These are phyloP conservation scores for Heliothis virescens DNA, from an alignment of 1,140 invertebrate genomes.

Conservation along the genomic window DNA sequence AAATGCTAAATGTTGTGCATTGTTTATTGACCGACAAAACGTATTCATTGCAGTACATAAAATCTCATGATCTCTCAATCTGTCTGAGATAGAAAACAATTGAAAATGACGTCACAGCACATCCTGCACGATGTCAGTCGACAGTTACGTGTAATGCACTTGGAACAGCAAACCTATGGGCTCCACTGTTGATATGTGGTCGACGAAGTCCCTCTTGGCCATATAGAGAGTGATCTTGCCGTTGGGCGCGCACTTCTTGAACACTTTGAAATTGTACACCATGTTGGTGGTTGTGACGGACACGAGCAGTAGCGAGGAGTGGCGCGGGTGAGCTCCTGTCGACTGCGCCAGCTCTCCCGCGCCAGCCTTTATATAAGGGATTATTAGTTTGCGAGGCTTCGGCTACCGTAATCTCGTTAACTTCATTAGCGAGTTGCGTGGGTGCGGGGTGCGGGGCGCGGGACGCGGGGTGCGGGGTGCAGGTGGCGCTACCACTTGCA, in stretches of 20 bases:
- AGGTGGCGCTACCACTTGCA: background rate
- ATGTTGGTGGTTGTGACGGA: constrained; percentile 84
- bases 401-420: constrained; percentile 70
- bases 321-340: background rate
- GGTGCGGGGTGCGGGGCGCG: background rate
- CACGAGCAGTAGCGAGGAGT: background rate
- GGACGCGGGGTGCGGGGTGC: background rate
- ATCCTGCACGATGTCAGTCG: background rate
- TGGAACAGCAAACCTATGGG: constrained; percentile 91
- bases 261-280: constrained; percentile 97
- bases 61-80: too few species aligned
- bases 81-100: too few species aligned
- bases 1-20: too few species aligned
- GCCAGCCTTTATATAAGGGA: constrained; percentile 71
- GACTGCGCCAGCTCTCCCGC: constrained; percentile 4
- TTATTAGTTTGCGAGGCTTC: constrained; percentile 73
- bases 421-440: constrained; percentile 60
- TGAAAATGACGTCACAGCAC: too few species aligned
- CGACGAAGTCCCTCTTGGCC: constrained; percentile 98
- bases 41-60: too few species aligned
- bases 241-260: constrained; percentile 98
- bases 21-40: too few species aligned
- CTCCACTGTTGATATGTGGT: constrained; percentile 96
- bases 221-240: constrained; percentile 98
- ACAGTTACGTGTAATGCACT: background rate